Conservation (phyloP, 2,888 invertebrate species). For the Tigriopus californicus region DNA sequence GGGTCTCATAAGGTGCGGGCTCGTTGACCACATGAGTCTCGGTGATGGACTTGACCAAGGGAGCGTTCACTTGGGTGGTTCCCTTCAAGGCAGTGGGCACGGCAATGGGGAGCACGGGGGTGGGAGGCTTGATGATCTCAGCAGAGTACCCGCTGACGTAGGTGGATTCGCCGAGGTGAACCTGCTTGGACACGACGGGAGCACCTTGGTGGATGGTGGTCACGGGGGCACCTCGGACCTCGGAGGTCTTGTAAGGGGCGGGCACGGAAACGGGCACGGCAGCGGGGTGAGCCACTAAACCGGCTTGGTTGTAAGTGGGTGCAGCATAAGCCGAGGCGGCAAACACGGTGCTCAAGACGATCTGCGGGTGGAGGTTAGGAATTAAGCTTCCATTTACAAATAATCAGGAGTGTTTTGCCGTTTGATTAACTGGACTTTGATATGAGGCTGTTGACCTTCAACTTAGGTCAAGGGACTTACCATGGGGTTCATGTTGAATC, state of each 20-base stretch:
- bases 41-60: conserved; percentile 3
- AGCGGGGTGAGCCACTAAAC: too few relatives aligned
- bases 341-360: background rate
- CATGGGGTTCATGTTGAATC: too few relatives aligned
- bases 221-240: conserved; percentile 33
- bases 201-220: conserved; percentile 18
- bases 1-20: conserved; percentile 9
- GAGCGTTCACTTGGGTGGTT: background rate
- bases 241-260: background rate
- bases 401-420: too few relatives aligned
- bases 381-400: too few relatives aligned
- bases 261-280: background rate
- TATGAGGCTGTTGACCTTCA: too few relatives aligned
- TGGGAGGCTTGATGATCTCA: conserved; percentile 25
- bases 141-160: conserved; percentile 26
- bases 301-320: background rate
- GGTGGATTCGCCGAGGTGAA: conserved; percentile 24
- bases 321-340: background rate
- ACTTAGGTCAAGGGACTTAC: too few relatives aligned
- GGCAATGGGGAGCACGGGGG: conserved; percentile 4
- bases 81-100: conserved; percentile 6
- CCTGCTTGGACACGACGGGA: conserved; percentile 20
- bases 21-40: conserved; percentile 10
- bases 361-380: background rate
- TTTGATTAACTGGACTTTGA: too few relatives aligned